Evolutionary conservation across 2,797 vertebrate species (phyloP).

Genomic region (Lagocephalus sceleratus): DNA sequence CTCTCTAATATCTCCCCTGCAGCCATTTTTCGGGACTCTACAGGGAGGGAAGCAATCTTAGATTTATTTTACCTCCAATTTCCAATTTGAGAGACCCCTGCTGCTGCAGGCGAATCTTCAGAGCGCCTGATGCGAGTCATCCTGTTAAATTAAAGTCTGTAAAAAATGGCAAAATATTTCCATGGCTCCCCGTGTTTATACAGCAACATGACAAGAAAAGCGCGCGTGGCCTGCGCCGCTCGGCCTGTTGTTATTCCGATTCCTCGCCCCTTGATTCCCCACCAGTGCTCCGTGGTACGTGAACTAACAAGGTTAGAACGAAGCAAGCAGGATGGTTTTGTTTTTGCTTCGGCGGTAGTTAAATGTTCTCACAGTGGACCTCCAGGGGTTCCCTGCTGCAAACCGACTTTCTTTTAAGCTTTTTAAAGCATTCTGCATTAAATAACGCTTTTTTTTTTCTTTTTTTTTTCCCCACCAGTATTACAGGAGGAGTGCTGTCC

Average conservation of each 20-base stretch:
- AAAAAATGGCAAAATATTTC: constrained; percentile 65
- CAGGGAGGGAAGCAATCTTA: constrained; percentile 74
- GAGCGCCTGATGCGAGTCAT: constrained; percentile 63
- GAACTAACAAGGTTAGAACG: constrained; percentile 31
- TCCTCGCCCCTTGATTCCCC: too few species aligned
- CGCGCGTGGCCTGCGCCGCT: constrained; percentile 29
- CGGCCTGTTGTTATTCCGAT: constrained; percentile 30
- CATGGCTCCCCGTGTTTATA: constrained; percentile 43
- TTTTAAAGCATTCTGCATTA: too few species aligned
- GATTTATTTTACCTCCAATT: constrained; percentile 77
- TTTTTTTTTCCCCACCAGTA: too few species aligned
- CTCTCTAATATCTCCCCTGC: constrained; percentile 71
- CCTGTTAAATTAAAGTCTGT: constrained; percentile 71
- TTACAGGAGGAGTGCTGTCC: too few species aligned
- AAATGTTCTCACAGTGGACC: neutral
- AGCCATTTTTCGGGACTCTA: constrained; percentile 69
- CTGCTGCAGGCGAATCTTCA: constrained; percentile 72
- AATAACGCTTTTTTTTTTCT: too few species aligned
- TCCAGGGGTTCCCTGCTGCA: neutral
- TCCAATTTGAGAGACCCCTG: constrained; percentile 76
- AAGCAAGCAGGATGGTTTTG: constrained; percentile 8
- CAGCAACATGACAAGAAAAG: constrained; percentile 44
- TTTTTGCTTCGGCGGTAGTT: neutral
- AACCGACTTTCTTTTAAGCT: too few species aligned
- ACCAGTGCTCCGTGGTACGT: constrained; percentile 22